Evolutionary conservation across 2,113 vertebrate species (phyloP).

Genomic region (Nesoenas mayeri): DNA sequence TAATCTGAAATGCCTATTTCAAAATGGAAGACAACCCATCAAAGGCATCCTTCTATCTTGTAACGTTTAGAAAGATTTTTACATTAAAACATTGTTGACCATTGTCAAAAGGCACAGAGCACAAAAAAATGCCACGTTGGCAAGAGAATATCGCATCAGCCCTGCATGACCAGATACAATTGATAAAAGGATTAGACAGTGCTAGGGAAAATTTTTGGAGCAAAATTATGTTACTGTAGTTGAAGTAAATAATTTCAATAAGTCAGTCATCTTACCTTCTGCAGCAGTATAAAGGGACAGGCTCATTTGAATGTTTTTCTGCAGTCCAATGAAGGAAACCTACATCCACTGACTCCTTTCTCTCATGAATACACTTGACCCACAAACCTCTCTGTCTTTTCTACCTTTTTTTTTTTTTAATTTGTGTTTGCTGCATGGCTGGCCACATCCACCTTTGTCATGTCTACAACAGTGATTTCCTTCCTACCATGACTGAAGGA

Average conservation of each 20-base stretch:
- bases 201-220: background rate
- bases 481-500: slow-evolving; percentile 48
- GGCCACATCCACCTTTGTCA: slow-evolving; percentile 71
- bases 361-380: slow-evolving; percentile 38
- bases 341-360: background rate
- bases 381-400: slow-evolving; percentile 55
- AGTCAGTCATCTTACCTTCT: slow-evolving; percentile 55
- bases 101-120: background rate
- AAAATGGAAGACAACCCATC: background rate
- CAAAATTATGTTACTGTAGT: background rate
- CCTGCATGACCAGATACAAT: background rate
- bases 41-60: background rate
- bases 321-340: slow-evolving; percentile 16
- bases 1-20: background rate
- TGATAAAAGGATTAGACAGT: background rate
- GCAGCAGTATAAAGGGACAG: slow-evolving; percentile 53
- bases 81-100: background rate
- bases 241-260: background rate
- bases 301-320: slow-evolving; percentile 34
- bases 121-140: slow-evolving; percentile 7
- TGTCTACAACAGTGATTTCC: slow-evolving; percentile 49
- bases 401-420: slow-evolving; percentile 28
- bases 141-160: background rate
- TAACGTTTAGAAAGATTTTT: background rate
- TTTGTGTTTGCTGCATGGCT: slow-evolving; percentile 71